Conservation (phyloP, 2,888 invertebrate species). For the Drosophila yooni region DNA sequence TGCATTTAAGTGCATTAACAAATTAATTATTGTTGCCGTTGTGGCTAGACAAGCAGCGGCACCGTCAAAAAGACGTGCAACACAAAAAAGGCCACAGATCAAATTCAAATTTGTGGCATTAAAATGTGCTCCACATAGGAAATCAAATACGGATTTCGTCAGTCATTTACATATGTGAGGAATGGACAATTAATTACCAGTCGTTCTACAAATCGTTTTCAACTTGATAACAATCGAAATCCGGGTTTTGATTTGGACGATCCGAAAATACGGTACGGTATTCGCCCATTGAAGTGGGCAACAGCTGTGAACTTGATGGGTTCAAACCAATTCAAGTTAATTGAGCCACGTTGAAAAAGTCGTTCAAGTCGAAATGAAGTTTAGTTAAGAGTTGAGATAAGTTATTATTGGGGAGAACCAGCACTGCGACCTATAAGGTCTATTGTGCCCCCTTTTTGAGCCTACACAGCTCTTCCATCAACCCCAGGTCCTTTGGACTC, state of each 20-base stretch:
- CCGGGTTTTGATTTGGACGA: background rate
- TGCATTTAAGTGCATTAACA: conserved; percentile 43
- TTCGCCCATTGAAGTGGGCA: background rate
- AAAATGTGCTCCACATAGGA: conserved; percentile 6
- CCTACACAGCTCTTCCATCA: too few species aligned
- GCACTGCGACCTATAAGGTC: too few species aligned
- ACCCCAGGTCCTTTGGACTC: too few species aligned
- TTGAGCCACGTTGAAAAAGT: background rate
- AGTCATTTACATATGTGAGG: background rate
- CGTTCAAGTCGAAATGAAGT: background rate
- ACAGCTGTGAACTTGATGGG: background rate
- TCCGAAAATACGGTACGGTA: background rate
- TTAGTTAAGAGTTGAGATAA: too few species aligned
- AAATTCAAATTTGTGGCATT: background rate
- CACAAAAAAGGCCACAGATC: background rate
- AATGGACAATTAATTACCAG: background rate
- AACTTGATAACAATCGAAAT: background rate
- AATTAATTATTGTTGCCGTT: conserved; percentile 20
- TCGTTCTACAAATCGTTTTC: background rate
- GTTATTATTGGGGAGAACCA: too few species aligned
- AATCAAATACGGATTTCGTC: background rate
- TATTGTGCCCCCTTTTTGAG: too few species aligned
- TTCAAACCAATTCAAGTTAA: background rate
- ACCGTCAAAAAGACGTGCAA: conserved; percentile 7
- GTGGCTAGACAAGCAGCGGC: conserved; percentile 7